These are phyloP conservation scores for Pemphredon lugubris DNA, from an alignment of 2,888 invertebrate genomes.

Conservation along the genomic window DNA sequence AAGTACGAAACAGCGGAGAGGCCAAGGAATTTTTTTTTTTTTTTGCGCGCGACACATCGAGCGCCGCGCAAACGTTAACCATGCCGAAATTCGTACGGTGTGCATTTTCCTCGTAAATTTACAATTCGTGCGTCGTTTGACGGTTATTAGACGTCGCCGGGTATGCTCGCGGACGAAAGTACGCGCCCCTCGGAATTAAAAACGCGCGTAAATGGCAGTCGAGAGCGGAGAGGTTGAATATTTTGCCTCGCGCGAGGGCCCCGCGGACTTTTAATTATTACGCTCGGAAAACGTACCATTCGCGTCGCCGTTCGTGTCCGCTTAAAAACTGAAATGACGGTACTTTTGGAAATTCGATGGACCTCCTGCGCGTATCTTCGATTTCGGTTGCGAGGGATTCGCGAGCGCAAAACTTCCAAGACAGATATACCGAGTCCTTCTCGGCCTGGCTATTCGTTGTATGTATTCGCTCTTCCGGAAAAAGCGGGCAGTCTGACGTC, in stretches of 20 bases:
- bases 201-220: neutral
- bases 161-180: constrained; percentile 8
- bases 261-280: constrained; percentile 4
- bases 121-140: constrained; percentile 35
- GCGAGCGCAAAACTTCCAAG: constrained; percentile 3
- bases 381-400: neutral
- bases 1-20: neutral
- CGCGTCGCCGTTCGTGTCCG: neutral
- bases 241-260: neutral
- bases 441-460: constrained; percentile 26
- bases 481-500: constrained; percentile 25
- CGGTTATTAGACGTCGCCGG: constrained; percentile 13
- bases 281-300: neutral
- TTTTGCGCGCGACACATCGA: constrained; percentile 2
- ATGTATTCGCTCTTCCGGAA: constrained; percentile 20
- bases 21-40: constrained; percentile 12
- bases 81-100: too few species aligned
- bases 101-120: constrained; percentile 27
- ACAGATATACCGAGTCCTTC: constrained; percentile 24
- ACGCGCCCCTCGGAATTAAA: too few species aligned
- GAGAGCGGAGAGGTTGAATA: neutral
- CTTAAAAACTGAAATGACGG: neutral
- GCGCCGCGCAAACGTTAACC: constrained; percentile 23
- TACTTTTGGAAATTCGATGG: neutral
- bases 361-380: neutral